Percentiles rank a stretch among this genome's conserved stretches.
Conservation (phyloP, 2,888 invertebrate genomes). For the Ferrisia virgata region DNA sequence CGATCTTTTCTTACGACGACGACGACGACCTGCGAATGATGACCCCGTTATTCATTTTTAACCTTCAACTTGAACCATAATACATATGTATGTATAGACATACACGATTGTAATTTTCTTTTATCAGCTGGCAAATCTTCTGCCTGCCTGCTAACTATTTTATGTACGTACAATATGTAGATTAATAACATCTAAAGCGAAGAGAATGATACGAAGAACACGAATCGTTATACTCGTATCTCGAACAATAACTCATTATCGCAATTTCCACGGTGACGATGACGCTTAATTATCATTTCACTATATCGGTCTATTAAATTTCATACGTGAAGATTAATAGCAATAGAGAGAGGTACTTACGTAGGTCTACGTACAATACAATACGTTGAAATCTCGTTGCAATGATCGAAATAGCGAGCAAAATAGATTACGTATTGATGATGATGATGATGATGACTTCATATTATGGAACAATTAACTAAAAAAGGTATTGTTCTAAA, state of each 20-base stretch:
- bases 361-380: neutral
- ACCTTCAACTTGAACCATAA: slow-evolving; percentile 23
- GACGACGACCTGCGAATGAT: neutral
- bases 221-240: neutral
- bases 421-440: neutral
- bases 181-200: neutral
- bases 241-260: neutral
- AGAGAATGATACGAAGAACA: neutral
- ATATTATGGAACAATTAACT: neutral
- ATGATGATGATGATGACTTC: neutral
- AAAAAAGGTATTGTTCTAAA: neutral
- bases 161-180: neutral
- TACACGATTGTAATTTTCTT: neutral
- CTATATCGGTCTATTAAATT: neutral
- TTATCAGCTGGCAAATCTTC: neutral
- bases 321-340: too few species aligned
- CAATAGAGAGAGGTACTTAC: too few species aligned
- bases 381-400: neutral
- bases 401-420: neutral
- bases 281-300: neutral
- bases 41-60: neutral
- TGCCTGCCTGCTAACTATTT: too few species aligned
- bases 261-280: neutral
- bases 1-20: too few species aligned
- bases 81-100: too few species aligned